Conservation (phyloP, 2,888 invertebrate species). For the Pherbina coryleti region DNA sequence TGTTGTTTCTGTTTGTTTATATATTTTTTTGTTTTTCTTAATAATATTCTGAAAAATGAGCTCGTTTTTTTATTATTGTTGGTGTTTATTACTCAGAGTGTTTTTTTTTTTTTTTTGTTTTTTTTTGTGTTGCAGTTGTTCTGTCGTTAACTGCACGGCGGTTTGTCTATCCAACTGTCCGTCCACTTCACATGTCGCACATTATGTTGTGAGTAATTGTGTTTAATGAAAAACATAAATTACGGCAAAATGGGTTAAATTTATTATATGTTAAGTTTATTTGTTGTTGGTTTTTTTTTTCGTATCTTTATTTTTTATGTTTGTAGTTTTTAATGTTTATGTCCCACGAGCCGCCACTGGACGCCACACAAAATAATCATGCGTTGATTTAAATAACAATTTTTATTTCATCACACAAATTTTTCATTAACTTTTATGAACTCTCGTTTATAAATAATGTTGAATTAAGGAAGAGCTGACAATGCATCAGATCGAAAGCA, state of each 20-base stretch:
- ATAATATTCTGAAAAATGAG: too few relatives aligned
- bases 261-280: conserved; percentile 17
- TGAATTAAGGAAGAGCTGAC: not conserved
- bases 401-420: not conserved
- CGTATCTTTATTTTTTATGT: not conserved
- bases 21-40: too few relatives aligned
- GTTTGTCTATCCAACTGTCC: not conserved
- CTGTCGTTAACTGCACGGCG: not conserved
- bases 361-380: not conserved
- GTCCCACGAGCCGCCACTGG: not conserved
- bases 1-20: too few relatives aligned
- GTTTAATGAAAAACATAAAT: conserved; percentile 22
- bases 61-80: not conserved
- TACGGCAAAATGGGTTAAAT: conserved; percentile 10
- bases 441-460: conserved; percentile 9
- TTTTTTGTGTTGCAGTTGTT: not conserved
- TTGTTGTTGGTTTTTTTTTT: conserved; percentile 5
- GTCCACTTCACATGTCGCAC: conserved; percentile 13
- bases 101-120: not conserved
- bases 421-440: conserved; percentile 29
- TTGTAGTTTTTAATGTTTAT: not conserved
- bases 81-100: not conserved
- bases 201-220: conserved; percentile 26
- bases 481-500: too few relatives aligned
- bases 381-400: conserved; percentile 7